phyloP scores from a whole-genome alignment of 1,140 invertebrate genomes.

The Whitmania pigra region DNA sequence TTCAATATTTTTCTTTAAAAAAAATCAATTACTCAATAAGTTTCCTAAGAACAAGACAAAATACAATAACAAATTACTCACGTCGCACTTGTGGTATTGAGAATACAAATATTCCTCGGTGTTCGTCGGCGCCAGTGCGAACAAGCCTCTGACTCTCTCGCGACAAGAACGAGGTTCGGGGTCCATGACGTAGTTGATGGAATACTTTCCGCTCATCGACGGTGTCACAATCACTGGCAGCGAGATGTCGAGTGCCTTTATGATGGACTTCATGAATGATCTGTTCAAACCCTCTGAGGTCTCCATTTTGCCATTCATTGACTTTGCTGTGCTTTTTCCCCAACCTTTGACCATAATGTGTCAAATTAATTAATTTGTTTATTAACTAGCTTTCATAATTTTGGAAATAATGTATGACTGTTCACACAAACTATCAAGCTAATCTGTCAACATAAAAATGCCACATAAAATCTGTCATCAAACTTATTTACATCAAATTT shows the following conservation, averaged over 20 bases:
- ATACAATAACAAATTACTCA: conserved; percentile 19
- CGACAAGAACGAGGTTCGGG: conserved; percentile 24
- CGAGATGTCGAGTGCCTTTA: conserved; percentile 29
- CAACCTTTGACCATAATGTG: conserved; percentile 28
- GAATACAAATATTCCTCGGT: conserved; percentile 30
- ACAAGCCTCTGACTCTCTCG: conserved; percentile 33
- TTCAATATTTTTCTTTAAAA: too few relatives aligned
- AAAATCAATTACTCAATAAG: too few relatives aligned
- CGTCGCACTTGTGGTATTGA: conserved; percentile 29
- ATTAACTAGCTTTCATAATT: too few relatives aligned
- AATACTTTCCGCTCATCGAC: conserved; percentile 44
- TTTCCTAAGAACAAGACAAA: too few relatives aligned
- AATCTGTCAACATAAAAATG: too few relatives aligned
- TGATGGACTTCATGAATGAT: conserved; percentile 34
- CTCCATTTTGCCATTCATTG: conserved; percentile 20
- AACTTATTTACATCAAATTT: too few relatives aligned
- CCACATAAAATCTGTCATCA: too few relatives aligned
- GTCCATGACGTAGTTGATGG: conserved; percentile 39
- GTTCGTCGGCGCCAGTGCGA: conserved; percentile 43
- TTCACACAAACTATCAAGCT: too few relatives aligned
- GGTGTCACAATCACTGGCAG: conserved; percentile 41
- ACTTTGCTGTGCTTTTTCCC: conserved; percentile 30
- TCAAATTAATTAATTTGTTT: too few relatives aligned
- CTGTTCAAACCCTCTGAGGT: background rate
- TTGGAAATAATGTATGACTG: too few relatives aligned